Conservation (phyloP, 2,888 invertebrate species). For the Andrena bicolor region DNA sequence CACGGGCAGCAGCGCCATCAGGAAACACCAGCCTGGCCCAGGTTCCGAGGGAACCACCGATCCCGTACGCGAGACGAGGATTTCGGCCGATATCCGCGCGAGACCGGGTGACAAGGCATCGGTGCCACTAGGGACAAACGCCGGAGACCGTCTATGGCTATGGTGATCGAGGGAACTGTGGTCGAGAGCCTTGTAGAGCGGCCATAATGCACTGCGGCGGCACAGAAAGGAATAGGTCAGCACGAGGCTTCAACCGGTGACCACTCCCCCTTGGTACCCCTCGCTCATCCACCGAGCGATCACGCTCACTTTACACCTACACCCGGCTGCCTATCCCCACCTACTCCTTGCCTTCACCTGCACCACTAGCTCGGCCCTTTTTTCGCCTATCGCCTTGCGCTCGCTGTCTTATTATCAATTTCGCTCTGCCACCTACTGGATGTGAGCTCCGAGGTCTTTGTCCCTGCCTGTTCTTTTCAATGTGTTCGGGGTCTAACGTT, state of each 20-base stretch:
- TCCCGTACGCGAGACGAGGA: slow-evolving; percentile 13
- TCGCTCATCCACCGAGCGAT: slow-evolving; percentile 78
- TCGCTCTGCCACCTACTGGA: background rate
- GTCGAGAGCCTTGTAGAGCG: slow-evolving; percentile 76
- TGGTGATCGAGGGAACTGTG: slow-evolving; percentile 60
- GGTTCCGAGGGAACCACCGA: slow-evolving; percentile 34
- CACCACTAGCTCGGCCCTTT: slow-evolving; percentile 46
- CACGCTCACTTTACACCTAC: slow-evolving; percentile 81
- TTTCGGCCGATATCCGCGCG: slow-evolving; percentile 35
- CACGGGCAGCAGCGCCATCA: slow-evolving; percentile 49
- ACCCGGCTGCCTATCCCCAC: slow-evolving; percentile 64
- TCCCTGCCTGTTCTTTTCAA: background rate
- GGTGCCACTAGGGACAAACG: slow-evolving; percentile 31
- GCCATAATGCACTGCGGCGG: slow-evolving; percentile 83
- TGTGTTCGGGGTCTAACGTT: background rate
- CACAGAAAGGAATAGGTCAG: slow-evolving; percentile 84
- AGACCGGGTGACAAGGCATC: slow-evolving; percentile 34
- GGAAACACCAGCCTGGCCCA: slow-evolving; percentile 59
- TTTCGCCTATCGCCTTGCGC: slow-evolving; percentile 33
- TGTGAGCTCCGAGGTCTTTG: background rate
- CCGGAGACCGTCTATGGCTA: slow-evolving; percentile 62
- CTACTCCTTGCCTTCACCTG: slow-evolving; percentile 60
- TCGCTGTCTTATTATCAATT: slow-evolving; percentile 23
- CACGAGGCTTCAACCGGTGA: slow-evolving; percentile 81
- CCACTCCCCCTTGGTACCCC: slow-evolving; percentile 82